These are phyloP conservation scores for Dermochelys coriacea DNA, from an alignment of 2,797 vertebrate species.

Conservation along the genomic window DNA sequence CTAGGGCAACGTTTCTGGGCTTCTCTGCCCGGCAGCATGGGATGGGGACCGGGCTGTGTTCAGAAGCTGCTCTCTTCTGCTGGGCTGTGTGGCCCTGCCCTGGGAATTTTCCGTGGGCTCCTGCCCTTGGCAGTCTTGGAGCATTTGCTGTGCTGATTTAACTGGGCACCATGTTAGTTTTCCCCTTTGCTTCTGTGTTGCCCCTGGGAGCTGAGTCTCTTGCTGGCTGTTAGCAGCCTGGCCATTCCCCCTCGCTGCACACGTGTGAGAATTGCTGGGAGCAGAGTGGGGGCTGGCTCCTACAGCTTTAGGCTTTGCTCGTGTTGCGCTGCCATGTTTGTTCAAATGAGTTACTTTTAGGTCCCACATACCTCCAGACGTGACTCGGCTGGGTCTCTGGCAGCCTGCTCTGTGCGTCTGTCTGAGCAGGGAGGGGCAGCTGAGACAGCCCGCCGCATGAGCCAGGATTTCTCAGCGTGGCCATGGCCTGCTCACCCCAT, in stretches of 20 bases:
- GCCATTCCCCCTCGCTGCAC: neutral
- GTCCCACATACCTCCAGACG: neutral
- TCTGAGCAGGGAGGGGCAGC: rapidly evolving
- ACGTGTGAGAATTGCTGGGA: neutral
- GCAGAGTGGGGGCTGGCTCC: neutral
- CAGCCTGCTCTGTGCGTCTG: neutral
- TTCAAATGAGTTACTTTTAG: neutral
- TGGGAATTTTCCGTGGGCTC: neutral
- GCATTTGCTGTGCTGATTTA: rapidly evolving
- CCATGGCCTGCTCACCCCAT: rapidly evolving
- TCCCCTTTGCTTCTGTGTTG: neutral
- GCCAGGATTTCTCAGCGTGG: rapidly evolving
- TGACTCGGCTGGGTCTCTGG: rapidly evolving
- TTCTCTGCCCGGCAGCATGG: neutral
- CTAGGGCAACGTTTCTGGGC: neutral
- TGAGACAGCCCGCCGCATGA: rapidly evolving
- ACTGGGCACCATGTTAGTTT: neutral
- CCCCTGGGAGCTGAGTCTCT: neutral
- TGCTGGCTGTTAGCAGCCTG: neutral
- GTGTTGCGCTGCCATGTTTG: neutral
- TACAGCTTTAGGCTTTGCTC: rapidly evolving
- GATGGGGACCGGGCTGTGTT: neutral
- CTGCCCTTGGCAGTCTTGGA: rapidly evolving
- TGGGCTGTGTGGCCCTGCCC: neutral
- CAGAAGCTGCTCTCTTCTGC: neutral